Percentiles rank a stretch among this genome's conserved stretches.
These are phyloP conservation scores for Alfaro cultratus DNA, from an alignment of 2,797 vertebrate genomes.

Conservation along the genomic window DNA sequence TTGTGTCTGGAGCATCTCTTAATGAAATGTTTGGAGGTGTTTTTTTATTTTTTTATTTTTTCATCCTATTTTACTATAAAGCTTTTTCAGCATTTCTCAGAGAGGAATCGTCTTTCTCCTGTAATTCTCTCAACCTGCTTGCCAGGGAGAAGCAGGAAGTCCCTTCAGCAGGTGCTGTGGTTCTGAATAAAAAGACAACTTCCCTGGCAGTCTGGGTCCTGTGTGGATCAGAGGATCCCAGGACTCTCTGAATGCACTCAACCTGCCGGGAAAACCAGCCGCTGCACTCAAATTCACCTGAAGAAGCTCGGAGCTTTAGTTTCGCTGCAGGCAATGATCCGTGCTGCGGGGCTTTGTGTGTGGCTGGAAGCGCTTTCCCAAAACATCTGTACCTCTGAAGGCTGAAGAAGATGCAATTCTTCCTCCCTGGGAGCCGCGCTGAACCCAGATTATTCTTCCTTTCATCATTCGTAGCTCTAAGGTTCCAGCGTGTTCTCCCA, in stretches of 20 bases:
- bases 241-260: slow-evolving; percentile 5
- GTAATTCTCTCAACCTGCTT: background rate
- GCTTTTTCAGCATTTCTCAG: background rate
- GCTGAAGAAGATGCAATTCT: slow-evolving; percentile 40
- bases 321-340: slow-evolving; percentile 51
- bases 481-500: slow-evolving; percentile 46
- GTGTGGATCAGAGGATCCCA: background rate
- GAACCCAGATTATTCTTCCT: slow-evolving; percentile 33
- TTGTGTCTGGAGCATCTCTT: background rate
- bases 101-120: background rate
- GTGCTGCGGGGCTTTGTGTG: slow-evolving; percentile 14
- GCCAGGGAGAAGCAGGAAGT: background rate
- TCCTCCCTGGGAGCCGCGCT: slow-evolving; percentile 23
- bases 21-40: background rate
- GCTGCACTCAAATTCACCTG: slow-evolving; percentile 46
- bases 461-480: slow-evolving; percentile 38
- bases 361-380: slow-evolving; percentile 23
- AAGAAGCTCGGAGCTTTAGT: slow-evolving; percentile 24
- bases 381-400: slow-evolving; percentile 30
- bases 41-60: no score
- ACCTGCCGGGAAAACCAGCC: slow-evolving; percentile 5
- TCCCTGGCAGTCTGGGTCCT: background rate
- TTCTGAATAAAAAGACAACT: background rate
- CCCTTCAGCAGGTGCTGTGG: background rate
- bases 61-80: background rate